phyloP scores from a whole-genome alignment of 1,140 invertebrate species.

The Acromyrmex echinatior region DNA sequence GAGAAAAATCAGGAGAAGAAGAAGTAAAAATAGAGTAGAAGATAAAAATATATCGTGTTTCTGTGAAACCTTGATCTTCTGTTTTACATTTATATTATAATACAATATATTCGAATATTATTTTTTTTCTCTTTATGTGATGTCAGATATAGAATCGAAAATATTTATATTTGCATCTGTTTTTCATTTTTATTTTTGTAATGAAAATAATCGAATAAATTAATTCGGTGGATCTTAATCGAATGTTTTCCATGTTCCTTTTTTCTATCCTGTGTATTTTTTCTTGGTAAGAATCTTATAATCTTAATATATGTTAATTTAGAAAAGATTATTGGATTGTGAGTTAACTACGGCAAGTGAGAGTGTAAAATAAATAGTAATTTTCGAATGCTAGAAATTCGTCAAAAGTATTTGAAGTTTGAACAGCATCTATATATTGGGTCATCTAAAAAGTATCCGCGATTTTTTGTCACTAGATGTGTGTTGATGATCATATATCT shows the following conservation, averaged over 20 bases:
- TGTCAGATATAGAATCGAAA: neutral
- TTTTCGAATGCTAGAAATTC: neutral
- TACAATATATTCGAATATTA: neutral
- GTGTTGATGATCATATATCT: too few relatives aligned
- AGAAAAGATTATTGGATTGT: neutral
- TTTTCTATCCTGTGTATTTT: neutral
- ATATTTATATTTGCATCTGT: neutral
- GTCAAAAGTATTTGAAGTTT: neutral
- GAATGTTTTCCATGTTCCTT: neutral
- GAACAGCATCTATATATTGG: neutral
- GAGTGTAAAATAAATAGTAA: neutral
- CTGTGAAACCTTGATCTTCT: neutral
- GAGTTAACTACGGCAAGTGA: neutral
- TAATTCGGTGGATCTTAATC: neutral
- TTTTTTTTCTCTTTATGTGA: neutral
- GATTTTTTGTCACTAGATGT: too few relatives aligned
- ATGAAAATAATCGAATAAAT: slow-evolving; percentile 14
- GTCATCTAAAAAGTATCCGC: too few relatives aligned
- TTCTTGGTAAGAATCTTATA: neutral
- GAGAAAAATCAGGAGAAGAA: slow-evolving; percentile 53
- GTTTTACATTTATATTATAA: neutral
- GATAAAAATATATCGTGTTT: neutral
- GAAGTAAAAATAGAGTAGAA: slow-evolving; percentile 25
- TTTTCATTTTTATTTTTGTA: slow-evolving; percentile 3
- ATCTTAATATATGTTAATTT: neutral